These are phyloP conservation scores for Lepidocyrtinus sp. DNA, from an alignment of 2,888 invertebrate genomes.

Conservation along the genomic window DNA sequence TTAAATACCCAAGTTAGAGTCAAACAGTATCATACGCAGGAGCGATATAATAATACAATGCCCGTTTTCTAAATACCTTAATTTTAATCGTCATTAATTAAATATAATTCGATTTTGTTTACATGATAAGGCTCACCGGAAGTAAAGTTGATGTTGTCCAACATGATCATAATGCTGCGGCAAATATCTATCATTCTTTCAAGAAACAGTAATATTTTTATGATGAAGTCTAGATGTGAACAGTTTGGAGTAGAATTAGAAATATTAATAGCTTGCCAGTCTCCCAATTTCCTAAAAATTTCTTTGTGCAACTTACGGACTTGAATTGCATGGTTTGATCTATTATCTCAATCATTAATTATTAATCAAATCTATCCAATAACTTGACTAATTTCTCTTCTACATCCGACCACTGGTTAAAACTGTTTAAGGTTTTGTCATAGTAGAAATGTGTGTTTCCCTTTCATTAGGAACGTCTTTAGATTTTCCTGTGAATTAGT, in stretches of 20 bases:
- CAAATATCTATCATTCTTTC: not conserved
- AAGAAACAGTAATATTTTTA: not conserved
- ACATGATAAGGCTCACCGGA: conserved; percentile 8
- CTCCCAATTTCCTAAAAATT: not conserved
- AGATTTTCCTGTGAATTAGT: not conserved
- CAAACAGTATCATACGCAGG: no score
- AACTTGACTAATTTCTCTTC: no score
- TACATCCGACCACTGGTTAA: no score
- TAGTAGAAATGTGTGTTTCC: not conserved
- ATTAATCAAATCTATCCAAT: no score
- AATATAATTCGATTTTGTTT: not conserved
- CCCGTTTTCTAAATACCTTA: not conserved
- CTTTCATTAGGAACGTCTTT: not conserved
- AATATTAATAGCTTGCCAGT: not conserved
- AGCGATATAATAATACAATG: not conserved
- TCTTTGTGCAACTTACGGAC: not conserved
- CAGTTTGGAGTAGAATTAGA: not conserved
- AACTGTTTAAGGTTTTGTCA: not conserved
- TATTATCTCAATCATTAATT: not conserved
- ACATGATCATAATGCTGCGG: not conserved
- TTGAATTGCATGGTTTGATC: not conserved
- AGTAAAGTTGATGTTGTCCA: conserved; percentile 20
- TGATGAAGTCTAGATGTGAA: not conserved
- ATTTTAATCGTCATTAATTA: not conserved
- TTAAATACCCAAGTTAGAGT: no score